Evolutionary conservation across 1,140 invertebrate species (phyloP).

Genomic region (Prorops nasuta): DNA sequence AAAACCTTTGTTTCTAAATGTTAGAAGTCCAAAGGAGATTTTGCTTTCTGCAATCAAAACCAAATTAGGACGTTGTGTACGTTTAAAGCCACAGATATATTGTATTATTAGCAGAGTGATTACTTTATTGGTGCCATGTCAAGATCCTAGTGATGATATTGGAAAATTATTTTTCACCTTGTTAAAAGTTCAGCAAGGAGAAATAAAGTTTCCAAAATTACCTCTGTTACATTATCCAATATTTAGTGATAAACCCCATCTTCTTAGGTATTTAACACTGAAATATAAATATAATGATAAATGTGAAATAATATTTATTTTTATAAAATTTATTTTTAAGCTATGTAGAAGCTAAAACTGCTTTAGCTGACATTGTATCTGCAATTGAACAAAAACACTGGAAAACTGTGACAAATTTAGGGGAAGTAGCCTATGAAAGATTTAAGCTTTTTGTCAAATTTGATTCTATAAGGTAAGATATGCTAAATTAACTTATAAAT

Average conservation of each 20-base stretch:
- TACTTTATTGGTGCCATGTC: conserved; percentile 36
- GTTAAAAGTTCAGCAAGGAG: conserved; percentile 24
- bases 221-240: conserved; percentile 35
- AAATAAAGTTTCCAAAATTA: conserved; percentile 30
- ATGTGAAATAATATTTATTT: conserved; percentile 7
- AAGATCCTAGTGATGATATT: conserved; percentile 30
- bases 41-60: conserved; percentile 18
- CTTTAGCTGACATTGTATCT: conserved; percentile 8
- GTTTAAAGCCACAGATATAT: conserved; percentile 24
- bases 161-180: conserved; percentile 34
- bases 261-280: conserved; percentile 31
- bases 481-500: background rate
- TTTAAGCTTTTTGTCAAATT: conserved; percentile 5
- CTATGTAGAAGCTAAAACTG: conserved; percentile 26
- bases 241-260: conserved; percentile 35
- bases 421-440: conserved; percentile 17
- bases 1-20: conserved; percentile 32
- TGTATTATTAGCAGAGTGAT: conserved; percentile 40
- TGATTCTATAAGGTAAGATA: background rate
- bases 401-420: conserved; percentile 21
- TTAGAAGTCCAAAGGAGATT: conserved; percentile 26
- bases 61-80: conserved; percentile 29
- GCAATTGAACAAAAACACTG: conserved; percentile 35
- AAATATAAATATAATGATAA: background rate
- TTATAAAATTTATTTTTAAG: conserved; percentile 14